Percentiles rank a stretch among this genome's conserved stretches.
Evolutionary conservation across 2,888 invertebrate genomes (phyloP).

Genomic region (Pediacus dermestoides): DNA sequence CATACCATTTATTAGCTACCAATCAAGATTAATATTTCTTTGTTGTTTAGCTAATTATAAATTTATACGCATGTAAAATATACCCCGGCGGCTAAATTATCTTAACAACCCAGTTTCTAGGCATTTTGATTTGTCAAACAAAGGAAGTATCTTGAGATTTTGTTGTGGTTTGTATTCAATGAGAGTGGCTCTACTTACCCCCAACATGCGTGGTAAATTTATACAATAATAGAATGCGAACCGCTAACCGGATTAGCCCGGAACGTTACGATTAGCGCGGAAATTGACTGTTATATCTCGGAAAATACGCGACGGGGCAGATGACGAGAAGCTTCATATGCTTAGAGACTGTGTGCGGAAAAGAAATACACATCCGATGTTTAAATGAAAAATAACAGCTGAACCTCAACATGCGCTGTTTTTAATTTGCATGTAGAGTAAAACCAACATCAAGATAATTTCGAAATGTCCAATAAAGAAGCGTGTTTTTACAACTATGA

Average conservation of each 20-base stretch:
- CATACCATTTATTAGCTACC: no score
- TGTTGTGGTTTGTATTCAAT: constrained; percentile 1
- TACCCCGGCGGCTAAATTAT: no score
- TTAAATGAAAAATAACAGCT: constrained; percentile 16
- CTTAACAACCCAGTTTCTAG: no score
- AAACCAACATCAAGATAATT: constrained; percentile 13
- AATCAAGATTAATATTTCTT: no score
- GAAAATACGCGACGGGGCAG: constrained; percentile 36
- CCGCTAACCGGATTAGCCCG: constrained; percentile 40
- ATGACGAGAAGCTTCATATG: no score
- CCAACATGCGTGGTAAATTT: constrained; percentile 36
- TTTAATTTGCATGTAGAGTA: constrained; percentile 16
- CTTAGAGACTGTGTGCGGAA: no score
- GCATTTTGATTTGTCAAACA: no score
- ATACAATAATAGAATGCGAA: constrained; percentile 38
- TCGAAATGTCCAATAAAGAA: constrained; percentile 9
- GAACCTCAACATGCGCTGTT: constrained; percentile 15
- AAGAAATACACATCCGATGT: constrained; percentile 12
- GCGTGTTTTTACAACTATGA: no score
- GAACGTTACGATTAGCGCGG: constrained; percentile 40
- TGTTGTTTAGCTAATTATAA: no score
- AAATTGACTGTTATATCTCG: constrained; percentile 44
- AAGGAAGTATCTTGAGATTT: no score
- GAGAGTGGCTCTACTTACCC: constrained; percentile 1
- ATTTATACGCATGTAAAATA: no score